Conservation (phyloP, 1,140 invertebrate species). For the Mercenaria mercenaria region DNA sequence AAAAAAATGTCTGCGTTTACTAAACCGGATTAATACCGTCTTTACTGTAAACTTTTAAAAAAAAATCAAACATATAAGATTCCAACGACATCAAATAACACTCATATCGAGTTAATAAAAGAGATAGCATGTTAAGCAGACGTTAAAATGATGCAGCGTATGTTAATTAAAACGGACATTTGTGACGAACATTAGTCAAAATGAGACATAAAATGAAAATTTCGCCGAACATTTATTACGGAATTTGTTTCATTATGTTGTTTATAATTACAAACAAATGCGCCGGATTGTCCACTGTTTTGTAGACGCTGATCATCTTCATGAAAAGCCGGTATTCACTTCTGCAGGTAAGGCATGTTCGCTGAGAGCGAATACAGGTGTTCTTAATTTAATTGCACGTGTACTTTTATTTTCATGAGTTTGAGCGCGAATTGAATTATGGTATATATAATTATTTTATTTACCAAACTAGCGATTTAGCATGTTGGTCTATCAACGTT, state of each 20-base stretch:
- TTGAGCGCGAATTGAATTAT: slow-evolving; percentile 17
- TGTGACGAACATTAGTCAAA: slow-evolving; percentile 19
- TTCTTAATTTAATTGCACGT: slow-evolving; percentile 36
- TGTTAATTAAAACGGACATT: slow-evolving; percentile 18
- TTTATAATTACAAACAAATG: slow-evolving; percentile 26
- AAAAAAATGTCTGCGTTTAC: too few species aligned
- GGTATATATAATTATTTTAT: background rate
- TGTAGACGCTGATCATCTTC: background rate
- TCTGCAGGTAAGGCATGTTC: background rate
- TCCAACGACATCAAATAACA: too few species aligned
- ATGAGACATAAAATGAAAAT: slow-evolving; percentile 42
- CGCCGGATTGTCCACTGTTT: slow-evolving; percentile 4
- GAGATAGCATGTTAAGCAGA: background rate
- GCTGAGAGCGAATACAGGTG: background rate
- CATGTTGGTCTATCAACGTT: background rate
- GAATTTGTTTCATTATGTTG: slow-evolving; percentile 22
- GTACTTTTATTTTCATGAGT: slow-evolving; percentile 36
- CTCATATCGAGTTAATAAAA: background rate
- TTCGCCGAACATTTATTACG: slow-evolving; percentile 20
- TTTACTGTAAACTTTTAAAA: too few species aligned
- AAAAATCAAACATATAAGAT: too few species aligned
- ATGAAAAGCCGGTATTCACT: background rate
- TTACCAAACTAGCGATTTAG: background rate
- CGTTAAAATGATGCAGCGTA: background rate
- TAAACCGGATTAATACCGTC: too few species aligned